A percentile compares a stretch with the other conserved stretches of the same genome.
Conservation (phyloP, 2,888 invertebrate genomes). For the Morinoia aosen region DNA sequence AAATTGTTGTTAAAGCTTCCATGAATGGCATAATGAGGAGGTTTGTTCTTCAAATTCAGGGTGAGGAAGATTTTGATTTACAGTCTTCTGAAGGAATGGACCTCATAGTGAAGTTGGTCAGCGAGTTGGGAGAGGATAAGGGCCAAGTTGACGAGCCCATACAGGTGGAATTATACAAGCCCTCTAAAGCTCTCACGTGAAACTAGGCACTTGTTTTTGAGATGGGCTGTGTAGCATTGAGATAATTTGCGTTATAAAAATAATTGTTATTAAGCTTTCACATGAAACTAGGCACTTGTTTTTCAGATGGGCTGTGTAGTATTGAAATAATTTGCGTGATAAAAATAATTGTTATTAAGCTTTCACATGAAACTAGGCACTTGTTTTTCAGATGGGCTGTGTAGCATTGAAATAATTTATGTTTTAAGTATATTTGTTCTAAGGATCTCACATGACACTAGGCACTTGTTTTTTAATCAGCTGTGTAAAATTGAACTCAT, state of each 20-base stretch:
- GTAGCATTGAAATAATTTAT: background rate
- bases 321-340: no score
- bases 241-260: background rate
- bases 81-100: constrained; percentile 65
- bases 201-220: background rate
- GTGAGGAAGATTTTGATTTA: constrained; percentile 63
- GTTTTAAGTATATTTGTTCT: no score
- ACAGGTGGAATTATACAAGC: constrained; percentile 63
- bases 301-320: no score
- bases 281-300: no score
- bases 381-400: background rate
- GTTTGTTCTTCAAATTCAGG: constrained; percentile 64
- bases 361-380: no score
- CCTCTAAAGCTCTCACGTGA: constrained; percentile 19
- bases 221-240: background rate
- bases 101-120: constrained; percentile 63
- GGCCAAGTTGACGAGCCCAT: constrained; percentile 65
- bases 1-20: constrained; percentile 64
- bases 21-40: constrained; percentile 60
- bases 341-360: no score
- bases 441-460: no score
- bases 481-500: no score
- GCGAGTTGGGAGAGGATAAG: constrained; percentile 63
- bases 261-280: no score
- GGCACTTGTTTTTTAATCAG: no score